phyloP scores from a whole-genome alignment of 2,113 vertebrate species.

The Apistogramma diplotaenia region DNA sequence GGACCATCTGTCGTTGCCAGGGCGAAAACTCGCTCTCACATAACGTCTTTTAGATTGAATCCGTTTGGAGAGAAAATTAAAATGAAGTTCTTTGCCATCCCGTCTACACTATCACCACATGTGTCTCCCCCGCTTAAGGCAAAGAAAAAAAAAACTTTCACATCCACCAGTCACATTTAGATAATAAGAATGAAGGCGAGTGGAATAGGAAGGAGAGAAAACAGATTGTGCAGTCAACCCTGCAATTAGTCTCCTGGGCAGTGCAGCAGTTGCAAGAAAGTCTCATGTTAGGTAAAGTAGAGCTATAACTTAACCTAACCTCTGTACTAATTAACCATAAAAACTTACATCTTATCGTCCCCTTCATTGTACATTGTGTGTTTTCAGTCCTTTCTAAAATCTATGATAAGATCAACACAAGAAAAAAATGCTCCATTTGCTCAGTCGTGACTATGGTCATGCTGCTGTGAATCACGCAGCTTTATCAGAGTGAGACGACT shows the following conservation, averaged over 20 bases:
- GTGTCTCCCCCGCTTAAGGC: neutral
- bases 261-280: neutral
- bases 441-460: neutral
- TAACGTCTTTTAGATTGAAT: neutral
- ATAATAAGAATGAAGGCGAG: neutral
- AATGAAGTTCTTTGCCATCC: neutral
- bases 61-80: neutral
- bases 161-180: neutral
- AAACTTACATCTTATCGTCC: neutral
- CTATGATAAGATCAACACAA: neutral
- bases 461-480: neutral
- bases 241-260: neutral
- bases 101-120: neutral
- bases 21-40: neutral
- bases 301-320: neutral
- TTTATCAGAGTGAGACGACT: neutral
- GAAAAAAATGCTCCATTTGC: neutral
- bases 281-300: neutral
- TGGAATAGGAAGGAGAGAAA: neutral
- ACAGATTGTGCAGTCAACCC: neutral
- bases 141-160: neutral
- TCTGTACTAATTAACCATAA: neutral
- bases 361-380: neutral
- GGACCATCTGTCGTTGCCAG: constrained; percentile 5
- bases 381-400: neutral